Conservation (phyloP, 1,140 invertebrate species). For the Drosophila nebulosa region DNA sequence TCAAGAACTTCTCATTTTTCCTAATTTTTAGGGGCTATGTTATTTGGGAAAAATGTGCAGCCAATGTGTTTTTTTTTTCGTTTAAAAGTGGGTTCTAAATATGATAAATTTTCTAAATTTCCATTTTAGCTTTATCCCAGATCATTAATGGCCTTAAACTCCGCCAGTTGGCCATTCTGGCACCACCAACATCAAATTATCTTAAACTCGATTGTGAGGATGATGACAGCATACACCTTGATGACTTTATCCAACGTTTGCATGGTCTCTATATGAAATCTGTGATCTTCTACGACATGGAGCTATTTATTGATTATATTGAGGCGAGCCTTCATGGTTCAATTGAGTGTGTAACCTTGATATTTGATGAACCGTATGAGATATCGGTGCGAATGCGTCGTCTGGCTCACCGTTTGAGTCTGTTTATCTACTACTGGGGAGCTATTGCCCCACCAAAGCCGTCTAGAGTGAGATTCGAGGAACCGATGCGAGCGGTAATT, state of each 20-base stretch:
- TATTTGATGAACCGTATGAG: conserved; percentile 59
- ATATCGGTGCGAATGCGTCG: conserved; percentile 50
- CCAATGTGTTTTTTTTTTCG: too few relatives aligned
- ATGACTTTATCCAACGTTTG: conserved; percentile 60
- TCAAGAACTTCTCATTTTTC: too few relatives aligned
- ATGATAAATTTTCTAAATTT: neutral
- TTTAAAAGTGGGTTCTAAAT: too few relatives aligned
- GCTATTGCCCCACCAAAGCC: conserved; percentile 50
- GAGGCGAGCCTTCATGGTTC: conserved; percentile 61
- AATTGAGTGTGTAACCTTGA: conserved; percentile 74
- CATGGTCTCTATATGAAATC: conserved; percentile 66
- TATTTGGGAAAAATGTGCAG: too few relatives aligned
- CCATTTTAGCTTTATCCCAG: conserved; percentile 62
- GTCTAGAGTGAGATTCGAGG: conserved; percentile 39
- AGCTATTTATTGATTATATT: conserved; percentile 67
- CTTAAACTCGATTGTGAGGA: conserved; percentile 23
- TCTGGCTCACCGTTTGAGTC: conserved; percentile 70
- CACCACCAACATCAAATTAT: conserved; percentile 9
- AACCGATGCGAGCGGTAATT: conserved; percentile 71
- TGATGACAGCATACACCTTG: conserved; percentile 43
- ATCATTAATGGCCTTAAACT: conserved; percentile 67
- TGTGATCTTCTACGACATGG: conserved; percentile 64
- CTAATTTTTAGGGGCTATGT: too few relatives aligned
- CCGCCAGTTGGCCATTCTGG: conserved; percentile 53
- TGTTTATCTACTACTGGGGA: conserved; percentile 80